Conservation (phyloP, 2,888 invertebrate species). For the Bembecia ichneumoniformis region DNA sequence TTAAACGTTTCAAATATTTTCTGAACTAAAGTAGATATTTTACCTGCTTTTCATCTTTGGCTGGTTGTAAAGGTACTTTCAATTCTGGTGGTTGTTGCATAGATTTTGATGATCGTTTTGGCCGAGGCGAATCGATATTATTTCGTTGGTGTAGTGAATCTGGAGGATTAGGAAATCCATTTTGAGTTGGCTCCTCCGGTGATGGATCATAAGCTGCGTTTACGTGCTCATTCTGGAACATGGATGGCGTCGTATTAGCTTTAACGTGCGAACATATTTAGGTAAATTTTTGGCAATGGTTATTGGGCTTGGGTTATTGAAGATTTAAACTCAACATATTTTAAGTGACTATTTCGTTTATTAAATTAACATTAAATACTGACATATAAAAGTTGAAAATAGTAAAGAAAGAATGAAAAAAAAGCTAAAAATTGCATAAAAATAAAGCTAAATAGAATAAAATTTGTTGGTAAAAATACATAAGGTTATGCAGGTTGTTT, state of each 20-base stretch:
- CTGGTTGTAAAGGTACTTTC: background rate
- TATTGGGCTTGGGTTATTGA: too few relatives aligned
- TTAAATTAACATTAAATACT: too few relatives aligned
- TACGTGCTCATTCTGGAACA: slow-evolving; percentile 1
- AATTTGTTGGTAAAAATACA: too few relatives aligned
- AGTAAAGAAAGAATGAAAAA: too few relatives aligned
- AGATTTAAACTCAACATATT: too few relatives aligned
- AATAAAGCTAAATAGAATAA: too few relatives aligned
- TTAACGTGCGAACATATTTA: too few relatives aligned
- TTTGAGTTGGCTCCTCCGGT: slow-evolving; percentile 5
- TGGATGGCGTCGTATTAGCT: background rate
- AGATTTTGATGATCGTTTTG: background rate
- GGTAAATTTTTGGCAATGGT: too few relatives aligned
- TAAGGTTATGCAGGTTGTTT: too few relatives aligned
- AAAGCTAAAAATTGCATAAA: too few relatives aligned
- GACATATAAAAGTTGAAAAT: too few relatives aligned
- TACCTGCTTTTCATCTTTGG: background rate
- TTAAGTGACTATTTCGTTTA: too few relatives aligned
- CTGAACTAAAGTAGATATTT: background rate
- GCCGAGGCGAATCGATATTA: background rate
- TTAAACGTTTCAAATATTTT: background rate
- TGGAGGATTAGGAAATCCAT: background rate
- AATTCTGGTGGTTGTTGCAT: background rate
- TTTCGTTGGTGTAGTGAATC: background rate
- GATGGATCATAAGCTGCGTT: slow-evolving; percentile 10